Conservation (phyloP, 1,140 invertebrate species). For the Brachionus rubens region DNA sequence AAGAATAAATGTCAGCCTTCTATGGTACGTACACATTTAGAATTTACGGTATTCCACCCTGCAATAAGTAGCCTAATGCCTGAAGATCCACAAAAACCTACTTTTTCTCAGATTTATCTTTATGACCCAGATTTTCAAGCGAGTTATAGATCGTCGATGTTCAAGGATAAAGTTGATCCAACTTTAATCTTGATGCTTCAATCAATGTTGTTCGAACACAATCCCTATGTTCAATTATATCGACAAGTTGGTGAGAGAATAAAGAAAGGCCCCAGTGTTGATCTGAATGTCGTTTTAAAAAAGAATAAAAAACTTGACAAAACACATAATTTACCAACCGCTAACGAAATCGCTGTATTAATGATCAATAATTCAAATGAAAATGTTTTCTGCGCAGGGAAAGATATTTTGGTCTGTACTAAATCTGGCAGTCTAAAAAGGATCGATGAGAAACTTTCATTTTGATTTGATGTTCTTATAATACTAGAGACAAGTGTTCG, state of each 20-base stretch:
- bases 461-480: no score
- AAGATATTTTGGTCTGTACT: not conserved
- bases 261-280: not conserved
- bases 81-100: not conserved
- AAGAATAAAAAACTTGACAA: conserved; percentile 48
- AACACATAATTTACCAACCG: conserved; percentile 53
- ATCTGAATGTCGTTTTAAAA: not conserved
- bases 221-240: not conserved
- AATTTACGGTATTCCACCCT: conserved; percentile 2
- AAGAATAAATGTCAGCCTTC: not conserved
- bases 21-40: not conserved
- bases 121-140: conserved; percentile 19
- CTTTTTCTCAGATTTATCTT: conserved; percentile 36
- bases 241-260: not conserved
- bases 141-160: not conserved
- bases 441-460: not conserved
- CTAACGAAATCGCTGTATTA: conserved; percentile 54
- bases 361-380: conserved; percentile 50
- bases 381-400: conserved; percentile 17
- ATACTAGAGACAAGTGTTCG: no score
- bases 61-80: not conserved
- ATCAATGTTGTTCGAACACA: not conserved
- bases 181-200: not conserved
- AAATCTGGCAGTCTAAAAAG: not conserved
- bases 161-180: not conserved